A percentile compares a stretch with the other conserved stretches of the same genome.
phyloP scores from a whole-genome alignment of 2,113 vertebrate genomes.

The Gopherus evgoodei region DNA sequence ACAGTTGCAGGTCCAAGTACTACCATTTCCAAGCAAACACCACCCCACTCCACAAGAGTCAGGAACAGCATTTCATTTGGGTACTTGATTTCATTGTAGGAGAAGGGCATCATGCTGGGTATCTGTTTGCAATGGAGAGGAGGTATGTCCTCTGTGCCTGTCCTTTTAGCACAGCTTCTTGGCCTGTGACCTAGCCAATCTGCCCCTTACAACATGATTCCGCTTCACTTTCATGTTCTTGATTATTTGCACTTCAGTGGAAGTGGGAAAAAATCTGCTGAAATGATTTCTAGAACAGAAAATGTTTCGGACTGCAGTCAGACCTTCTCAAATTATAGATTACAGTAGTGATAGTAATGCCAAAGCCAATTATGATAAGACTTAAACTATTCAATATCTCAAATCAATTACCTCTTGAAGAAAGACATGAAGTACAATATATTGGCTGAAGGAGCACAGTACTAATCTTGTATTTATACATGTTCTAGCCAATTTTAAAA shows the following conservation, averaged over 20 bases:
- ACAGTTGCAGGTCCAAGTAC: background rate
- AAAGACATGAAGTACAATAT: background rate
- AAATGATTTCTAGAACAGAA: conserved; percentile 9
- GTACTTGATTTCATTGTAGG: background rate
- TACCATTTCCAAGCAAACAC: background rate
- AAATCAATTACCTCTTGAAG: background rate
- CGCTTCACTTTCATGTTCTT: background rate
- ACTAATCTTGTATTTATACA: background rate
- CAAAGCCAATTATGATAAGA: background rate
- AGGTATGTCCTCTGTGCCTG: background rate
- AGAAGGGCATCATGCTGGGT: background rate
- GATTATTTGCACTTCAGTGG: background rate
- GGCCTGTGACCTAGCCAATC: background rate
- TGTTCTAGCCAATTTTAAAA: background rate
- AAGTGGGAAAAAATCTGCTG: background rate
- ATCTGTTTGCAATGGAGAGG: background rate
- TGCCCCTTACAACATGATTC: background rate
- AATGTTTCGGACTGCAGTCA: background rate
- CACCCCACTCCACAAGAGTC: background rate
- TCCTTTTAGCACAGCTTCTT: background rate
- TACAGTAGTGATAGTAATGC: background rate
- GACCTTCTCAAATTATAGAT: background rate
- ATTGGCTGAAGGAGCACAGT: background rate
- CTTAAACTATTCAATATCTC: background rate
- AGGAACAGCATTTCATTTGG: background rate